Conservation (phyloP, 1,140 invertebrate species). For the Lethrus apterus region DNA sequence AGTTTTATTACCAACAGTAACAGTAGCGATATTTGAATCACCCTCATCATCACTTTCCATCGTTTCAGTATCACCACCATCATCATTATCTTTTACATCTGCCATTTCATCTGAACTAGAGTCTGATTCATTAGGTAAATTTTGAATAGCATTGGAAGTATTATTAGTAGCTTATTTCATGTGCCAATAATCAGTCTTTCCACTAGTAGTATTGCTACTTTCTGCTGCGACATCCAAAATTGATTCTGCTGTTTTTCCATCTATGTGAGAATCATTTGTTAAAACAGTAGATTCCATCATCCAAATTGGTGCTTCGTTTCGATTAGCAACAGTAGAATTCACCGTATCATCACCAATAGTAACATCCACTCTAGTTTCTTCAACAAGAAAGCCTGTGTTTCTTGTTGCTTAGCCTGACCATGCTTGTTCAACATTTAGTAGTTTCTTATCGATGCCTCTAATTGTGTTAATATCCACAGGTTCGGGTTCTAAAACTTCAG, state of each 20-base stretch:
- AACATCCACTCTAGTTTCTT: constrained; percentile 82
- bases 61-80: constrained; percentile 52
- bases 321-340: constrained; percentile 44
- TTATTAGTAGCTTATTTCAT: constrained; percentile 69
- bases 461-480: constrained; percentile 82
- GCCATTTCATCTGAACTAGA: constrained; percentile 68
- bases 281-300: constrained; percentile 88
- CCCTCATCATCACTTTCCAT: constrained; percentile 75
- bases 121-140: constrained; percentile 59
- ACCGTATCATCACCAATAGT: constrained; percentile 69
- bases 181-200: constrained; percentile 75
- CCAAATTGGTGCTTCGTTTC: constrained; percentile 90
- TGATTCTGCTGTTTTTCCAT: constrained; percentile 43
- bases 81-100: constrained; percentile 46
- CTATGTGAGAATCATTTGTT: constrained; percentile 45
- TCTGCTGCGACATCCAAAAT: constrained; percentile 39
- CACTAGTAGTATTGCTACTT: constrained; percentile 44
- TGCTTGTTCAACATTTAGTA: constrained; percentile 44
- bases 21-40: constrained; percentile 74
- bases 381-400: constrained; percentile 66
- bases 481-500: constrained; percentile 90
- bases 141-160: constrained; percentile 55
- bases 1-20: constrained; percentile 70
- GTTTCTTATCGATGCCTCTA: constrained; percentile 51
- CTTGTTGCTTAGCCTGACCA: constrained; percentile 92